phyloP scores from a whole-genome alignment of 2,113 vertebrate genomes.

The Colinus virginianus region DNA sequence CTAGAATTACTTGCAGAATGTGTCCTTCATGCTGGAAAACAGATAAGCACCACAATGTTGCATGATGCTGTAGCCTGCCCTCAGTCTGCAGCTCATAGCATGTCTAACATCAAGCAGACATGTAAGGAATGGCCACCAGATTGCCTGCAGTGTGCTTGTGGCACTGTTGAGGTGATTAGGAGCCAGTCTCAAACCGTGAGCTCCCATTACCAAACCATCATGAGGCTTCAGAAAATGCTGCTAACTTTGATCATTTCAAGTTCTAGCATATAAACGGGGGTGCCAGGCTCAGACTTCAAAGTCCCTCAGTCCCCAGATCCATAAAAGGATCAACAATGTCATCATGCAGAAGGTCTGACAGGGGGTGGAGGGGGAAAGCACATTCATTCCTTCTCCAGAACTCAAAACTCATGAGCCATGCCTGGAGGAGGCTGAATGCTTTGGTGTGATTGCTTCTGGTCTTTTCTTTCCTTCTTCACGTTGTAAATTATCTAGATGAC shows the following conservation, averaged over 20 bases:
- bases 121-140: constrained; percentile 30
- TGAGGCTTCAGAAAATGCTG: constrained; percentile 36
- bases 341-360: constrained; percentile 22
- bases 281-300: constrained; percentile 62
- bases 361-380: background rate
- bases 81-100: background rate
- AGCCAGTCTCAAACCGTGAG: constrained; percentile 12
- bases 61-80: background rate
- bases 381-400: constrained; percentile 39
- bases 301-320: constrained; percentile 48
- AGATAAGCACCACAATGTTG: background rate
- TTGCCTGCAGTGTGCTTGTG: constrained; percentile 8
- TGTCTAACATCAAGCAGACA: background rate
- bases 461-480: constrained; percentile 62
- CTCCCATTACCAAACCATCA: constrained; percentile 16
- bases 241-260: constrained; percentile 55
- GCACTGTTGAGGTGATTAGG: constrained; percentile 12
- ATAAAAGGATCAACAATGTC: constrained; percentile 61
- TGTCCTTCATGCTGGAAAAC: background rate
- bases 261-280: constrained; percentile 14
- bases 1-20: constrained; percentile 14
- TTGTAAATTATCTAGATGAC: constrained; percentile 71
- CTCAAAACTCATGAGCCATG: constrained; percentile 12
- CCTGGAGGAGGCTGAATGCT: constrained; percentile 32
- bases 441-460: constrained; percentile 64